Evolutionary conservation across 1,140 invertebrate genomes (phyloP), one percentile per base, ranked within the genome.

Genomic region (Drosophila suzukii): DNA sequence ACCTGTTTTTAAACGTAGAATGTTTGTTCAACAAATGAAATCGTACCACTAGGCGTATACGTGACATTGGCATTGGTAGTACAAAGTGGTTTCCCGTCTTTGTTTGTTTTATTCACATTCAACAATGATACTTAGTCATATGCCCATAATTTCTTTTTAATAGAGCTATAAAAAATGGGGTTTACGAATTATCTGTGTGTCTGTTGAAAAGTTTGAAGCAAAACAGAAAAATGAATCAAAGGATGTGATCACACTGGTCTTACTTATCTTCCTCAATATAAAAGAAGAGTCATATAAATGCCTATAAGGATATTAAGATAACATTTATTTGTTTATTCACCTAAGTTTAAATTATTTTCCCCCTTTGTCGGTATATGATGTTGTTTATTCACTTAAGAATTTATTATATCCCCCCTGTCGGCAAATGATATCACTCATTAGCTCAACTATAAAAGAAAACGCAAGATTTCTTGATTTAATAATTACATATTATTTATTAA

Each of bases 401-500:
- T 34, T 34, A 34, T 34, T 34, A 10, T 8, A 1, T 32, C 0
- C 8, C 8, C 32, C 12, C 12, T 13, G 44, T 1, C 0, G 10
- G 11, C 2, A 4, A 6, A 6, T 27, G 12, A 27, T 47, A 10
- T 47, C 44, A 47, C n/a, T n/a, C 38, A 39, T 8, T 11, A 12
- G 39, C 39, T 7, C 2, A 15, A 17, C 7, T 7, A 17, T 17
- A 43, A 43, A 0, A 17, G n/a, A 15, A 39, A 39, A 6, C 12
- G 12, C 38, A 13, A 39, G 13, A 1, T 43, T 75, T 43, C 7
- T 44, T 43, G 10, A 24, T 65, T 57, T 63, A 39, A 74, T 24
- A 53, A 72, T 51, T 73, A 73, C 24, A 53, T 34, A 56, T 68
- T 76, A 76, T 75, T 75, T 76, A 76, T 76, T 76, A 76, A 76